Conservation (phyloP, 2,888 invertebrate genomes). For the Ptychoptera albimana region DNA sequence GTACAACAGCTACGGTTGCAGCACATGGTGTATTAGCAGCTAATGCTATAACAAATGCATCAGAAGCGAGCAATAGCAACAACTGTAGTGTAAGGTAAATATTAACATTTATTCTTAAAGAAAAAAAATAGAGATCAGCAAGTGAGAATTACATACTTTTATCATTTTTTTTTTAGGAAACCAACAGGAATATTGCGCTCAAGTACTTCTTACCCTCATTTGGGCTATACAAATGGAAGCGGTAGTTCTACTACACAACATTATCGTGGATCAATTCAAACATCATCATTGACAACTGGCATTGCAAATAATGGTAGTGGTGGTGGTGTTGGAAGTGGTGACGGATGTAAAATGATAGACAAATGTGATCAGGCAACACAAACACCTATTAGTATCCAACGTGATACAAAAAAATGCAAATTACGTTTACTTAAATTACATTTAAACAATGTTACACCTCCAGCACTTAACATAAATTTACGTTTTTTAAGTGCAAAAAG, state of each 20-base stretch:
- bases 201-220: constrained; percentile 24
- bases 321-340: constrained; percentile 19
- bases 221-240: constrained; percentile 18
- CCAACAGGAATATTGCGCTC: constrained; percentile 16
- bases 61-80: no score
- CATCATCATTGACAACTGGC: constrained; percentile 26
- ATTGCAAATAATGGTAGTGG: constrained; percentile 33
- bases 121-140: no score
- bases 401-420: constrained; percentile 46
- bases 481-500: constrained; percentile 52
- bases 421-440: constrained; percentile 42
- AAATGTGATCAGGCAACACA: constrained; percentile 51
- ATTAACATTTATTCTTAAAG: no score
- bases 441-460: constrained; percentile 42
- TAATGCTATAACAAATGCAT: no score
- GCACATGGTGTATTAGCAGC: no score
- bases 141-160: neutral
- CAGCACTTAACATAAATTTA: constrained; percentile 42
- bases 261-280: neutral
- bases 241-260: constrained; percentile 22
- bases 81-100: no score
- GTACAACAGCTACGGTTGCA: constrained; percentile 2
- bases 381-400: constrained; percentile 52
- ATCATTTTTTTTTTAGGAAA: neutral
- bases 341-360: constrained; percentile 7